These are phyloP conservation scores for Rhombomys opimus DNA, from an alignment of 2,113 vertebrate genomes.

Conservation along the genomic window DNA sequence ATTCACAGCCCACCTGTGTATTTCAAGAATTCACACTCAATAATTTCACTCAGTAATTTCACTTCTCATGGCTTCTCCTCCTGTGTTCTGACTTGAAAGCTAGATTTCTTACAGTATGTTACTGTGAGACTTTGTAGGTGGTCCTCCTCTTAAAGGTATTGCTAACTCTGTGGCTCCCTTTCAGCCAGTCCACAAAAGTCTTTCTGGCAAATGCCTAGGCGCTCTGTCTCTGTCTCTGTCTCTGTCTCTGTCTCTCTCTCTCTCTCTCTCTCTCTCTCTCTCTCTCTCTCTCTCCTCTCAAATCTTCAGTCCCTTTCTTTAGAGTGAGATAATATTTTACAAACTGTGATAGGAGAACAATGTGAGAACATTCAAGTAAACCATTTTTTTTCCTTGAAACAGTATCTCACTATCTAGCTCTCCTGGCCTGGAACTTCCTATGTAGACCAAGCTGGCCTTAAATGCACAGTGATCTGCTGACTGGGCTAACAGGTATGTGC, in stretches of 20 bases:
- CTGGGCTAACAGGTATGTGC: too few relatives aligned
- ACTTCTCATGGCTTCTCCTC: neutral
- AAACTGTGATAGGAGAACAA: neutral
- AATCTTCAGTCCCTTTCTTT: conserved; percentile 1
- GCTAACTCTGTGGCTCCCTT: neutral
- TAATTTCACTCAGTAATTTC: neutral
- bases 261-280: neutral
- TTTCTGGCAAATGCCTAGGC: neutral
- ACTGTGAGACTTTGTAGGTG: neutral
- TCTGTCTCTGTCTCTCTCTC: neutral
- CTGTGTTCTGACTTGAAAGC: neutral
- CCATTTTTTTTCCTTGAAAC: neutral
- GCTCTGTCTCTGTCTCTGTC: too few relatives aligned
- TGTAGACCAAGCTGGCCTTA: neutral
- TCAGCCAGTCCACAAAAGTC: neutral
- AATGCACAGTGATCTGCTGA: neutral
- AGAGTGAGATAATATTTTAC: neutral
- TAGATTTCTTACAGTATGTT: neutral
- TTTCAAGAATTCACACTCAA: neutral
- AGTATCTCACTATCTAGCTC: neutral
- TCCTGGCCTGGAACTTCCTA: neutral
- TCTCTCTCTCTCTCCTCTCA: neutral
- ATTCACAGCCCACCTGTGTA: neutral
- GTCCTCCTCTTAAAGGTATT: neutral
- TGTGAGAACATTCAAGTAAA: neutral